phyloP scores from a whole-genome alignment of 2,113 vertebrate species.

The Boleophthalmus pectinirostris region DNA sequence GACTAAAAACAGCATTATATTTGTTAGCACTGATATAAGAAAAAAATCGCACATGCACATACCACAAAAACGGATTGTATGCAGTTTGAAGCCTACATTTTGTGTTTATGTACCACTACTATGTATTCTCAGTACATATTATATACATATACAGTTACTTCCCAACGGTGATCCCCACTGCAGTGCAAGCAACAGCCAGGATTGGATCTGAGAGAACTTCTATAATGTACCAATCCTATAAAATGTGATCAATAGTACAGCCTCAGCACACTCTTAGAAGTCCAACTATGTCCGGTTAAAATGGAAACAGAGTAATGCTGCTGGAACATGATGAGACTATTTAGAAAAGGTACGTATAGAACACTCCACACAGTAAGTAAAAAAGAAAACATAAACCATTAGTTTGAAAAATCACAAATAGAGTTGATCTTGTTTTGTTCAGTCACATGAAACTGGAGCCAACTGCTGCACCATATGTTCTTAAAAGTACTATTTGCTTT shows the following conservation, averaged over 20 bases:
- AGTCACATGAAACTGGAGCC: neutral
- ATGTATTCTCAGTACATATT: no score
- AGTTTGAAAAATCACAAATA: neutral
- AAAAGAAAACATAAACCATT: neutral
- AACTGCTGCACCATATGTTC: neutral
- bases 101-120: no score
- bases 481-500: neutral
- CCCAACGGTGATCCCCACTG: constrained; percentile 25
- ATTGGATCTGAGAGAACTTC: neutral
- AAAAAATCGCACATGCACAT: no score
- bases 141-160: no score
- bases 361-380: no score
- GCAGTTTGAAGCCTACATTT: no score
- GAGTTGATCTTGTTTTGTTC: neutral
- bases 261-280: neutral
- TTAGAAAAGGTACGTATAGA: no score
- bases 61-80: no score
- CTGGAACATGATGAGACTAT: neutral
- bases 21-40: no score
- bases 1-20: no score
- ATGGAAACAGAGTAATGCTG: neutral
- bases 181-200: constrained; percentile 8
- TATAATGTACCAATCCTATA: constrained; percentile 25
- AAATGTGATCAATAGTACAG: neutral
- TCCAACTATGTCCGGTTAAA: neutral